Evolutionary conservation across 2,888 invertebrate genomes (phyloP), one percentile per base, ranked within the genome.

Genomic region (Ellobium chinense): DNA sequence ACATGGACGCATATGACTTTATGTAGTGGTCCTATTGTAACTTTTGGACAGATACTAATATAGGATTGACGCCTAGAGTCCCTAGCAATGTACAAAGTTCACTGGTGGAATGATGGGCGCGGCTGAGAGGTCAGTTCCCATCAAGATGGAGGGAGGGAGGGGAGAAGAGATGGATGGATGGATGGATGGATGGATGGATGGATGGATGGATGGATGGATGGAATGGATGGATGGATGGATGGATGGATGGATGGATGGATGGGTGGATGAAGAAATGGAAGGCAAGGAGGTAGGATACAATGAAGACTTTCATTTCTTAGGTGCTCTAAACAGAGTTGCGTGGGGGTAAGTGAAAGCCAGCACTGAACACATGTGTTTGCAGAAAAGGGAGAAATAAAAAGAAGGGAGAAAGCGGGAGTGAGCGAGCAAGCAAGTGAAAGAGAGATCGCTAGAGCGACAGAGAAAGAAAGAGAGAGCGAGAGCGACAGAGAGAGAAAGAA

Each of bases 391-490:
- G 39, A 39, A 1, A 27, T 14, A 39, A 36, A 39, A 39, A n/a
- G 36, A 34, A 31, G n/a, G 36, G 29, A 12, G 31, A 31, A 14
- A 14, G 36, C 31, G 12, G 12, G 36, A 65, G 65, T 34, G 36
- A 21, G 36, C 7, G 63, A 65, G 24, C 24, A 37, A 31, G 34
- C 7, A 31, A n/a, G 29, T n/a, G 27, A 66, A 31, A 66, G n/a
- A 65, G 65, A 65, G 24, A 37, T 24, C 37, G 62, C 37, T 27
- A 54, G 66, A 62, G 65, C 31, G 29, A 54, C 34, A 65, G 75
- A 65, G 34, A 54, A 56, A 39, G 21, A 1, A 27, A 36, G 58
- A 37, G 24, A 65, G n/a, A 60, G 34, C 31, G 36, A 24, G n/a
- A 73, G 34, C 31, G 56, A 72, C 9, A 39, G 21, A 1, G 29